A percentile compares a stretch with the other conserved stretches of the same genome.
Evolutionary conservation across 1,140 invertebrate genomes (phyloP).

Genomic region (Drosophila quadrilineata): DNA sequence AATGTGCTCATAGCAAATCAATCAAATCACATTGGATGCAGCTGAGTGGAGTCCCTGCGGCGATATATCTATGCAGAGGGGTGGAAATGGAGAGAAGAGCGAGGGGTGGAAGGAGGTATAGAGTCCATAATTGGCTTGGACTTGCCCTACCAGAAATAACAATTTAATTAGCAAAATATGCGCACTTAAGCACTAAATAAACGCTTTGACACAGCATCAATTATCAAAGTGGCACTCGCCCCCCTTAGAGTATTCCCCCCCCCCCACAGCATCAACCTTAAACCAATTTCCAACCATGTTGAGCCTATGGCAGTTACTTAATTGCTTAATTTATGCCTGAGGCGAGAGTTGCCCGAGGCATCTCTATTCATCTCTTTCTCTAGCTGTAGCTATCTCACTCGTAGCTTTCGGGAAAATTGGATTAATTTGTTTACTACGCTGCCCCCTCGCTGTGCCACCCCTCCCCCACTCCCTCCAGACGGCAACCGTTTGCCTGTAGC

Average conservation of each 20-base stretch:
- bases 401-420: constrained; percentile 55
- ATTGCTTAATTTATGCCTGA: constrained; percentile 73
- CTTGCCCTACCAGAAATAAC: constrained; percentile 24
- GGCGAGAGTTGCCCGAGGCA: constrained; percentile 2
- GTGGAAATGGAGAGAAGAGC: constrained; percentile 13
- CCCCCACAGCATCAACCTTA: neutral
- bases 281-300: too few relatives aligned
- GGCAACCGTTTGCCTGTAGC: neutral
- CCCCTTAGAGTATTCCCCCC: neutral
- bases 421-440: constrained; percentile 72
- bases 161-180: constrained; percentile 43
- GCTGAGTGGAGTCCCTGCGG: too few relatives aligned
- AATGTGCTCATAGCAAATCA: constrained; percentile 36
- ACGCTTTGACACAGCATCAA: constrained; percentile 71
- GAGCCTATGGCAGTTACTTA: constrained; percentile 48
- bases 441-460: neutral
- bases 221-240: constrained; percentile 41
- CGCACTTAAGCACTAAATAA: constrained; percentile 52
- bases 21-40: constrained; percentile 44
- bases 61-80: neutral
- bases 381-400: neutral
- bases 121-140: constrained; percentile 38
- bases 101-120: too few relatives aligned
- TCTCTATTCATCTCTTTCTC: neutral
- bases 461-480: too few relatives aligned